Evolutionary conservation across 2,888 invertebrate genomes (phyloP), one percentile per base, ranked within the genome.

Genomic region (Antheraea yamamai): DNA sequence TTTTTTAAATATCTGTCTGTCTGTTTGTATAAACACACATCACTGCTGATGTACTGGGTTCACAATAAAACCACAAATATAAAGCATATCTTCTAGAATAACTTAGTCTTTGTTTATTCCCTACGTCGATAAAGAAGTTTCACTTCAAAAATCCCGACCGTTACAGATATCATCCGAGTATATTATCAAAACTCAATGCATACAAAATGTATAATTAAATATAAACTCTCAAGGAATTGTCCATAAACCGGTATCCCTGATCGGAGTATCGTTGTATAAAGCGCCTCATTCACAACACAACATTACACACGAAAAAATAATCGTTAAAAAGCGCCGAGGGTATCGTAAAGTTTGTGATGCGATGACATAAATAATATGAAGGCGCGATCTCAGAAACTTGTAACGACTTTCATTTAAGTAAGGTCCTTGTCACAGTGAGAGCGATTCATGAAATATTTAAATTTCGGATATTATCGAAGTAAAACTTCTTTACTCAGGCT

Each of bases 331-430:
- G 83, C 83, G 80, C 83, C 81, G 80, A 82, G 74, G 78, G 77
- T 78, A 80, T 78, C 81, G 78, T 81, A 88, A 89, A 89, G 79
- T 87, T 85, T 83, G 87, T 85, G 87, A 87, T 84, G 85, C 88
- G 90, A 85, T 89, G 91, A 91, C 92, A 92, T 92, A 92, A 92
- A 93, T 92, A 90, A 92, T 92, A 90, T 90, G 84, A 87, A 89
- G 88, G 84, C 84, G 84, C 84, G 85, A 82, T 87, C 85, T 85
- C 86, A 89, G 87, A 88, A 88, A 87, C 83, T 87, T 84, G 82
- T 83, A 70, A 70, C 70, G 70, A 70, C 83, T 77, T 70, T 72
- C 75, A 78, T 78, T 79, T 74, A 73, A 18, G 55, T 75, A 66
- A 73, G 58, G 73, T 55, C 73, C 23, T 26, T 16, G 58, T 52